Evolutionary conservation across 2,113 vertebrate species (phyloP).

Genomic region (Stigmatopora argus): DNA sequence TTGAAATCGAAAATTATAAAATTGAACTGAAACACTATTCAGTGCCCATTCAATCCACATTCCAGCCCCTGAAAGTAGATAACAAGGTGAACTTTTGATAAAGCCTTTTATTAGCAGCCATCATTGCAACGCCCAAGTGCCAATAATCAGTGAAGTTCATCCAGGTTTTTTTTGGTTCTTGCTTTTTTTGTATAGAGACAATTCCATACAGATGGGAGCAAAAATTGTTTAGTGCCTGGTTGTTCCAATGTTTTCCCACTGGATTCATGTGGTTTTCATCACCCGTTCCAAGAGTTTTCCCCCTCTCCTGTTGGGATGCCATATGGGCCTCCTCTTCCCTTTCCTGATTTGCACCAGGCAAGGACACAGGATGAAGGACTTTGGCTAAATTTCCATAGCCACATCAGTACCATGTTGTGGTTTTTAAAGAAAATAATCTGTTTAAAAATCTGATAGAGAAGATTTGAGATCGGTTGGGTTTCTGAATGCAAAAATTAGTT

Average conservation of each 20-base stretch:
- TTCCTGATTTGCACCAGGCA: conserved; percentile 2
- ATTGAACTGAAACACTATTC: too few species aligned
- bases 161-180: not conserved
- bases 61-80: not conserved
- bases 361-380: not conserved
- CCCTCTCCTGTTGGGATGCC: conserved; percentile 60
- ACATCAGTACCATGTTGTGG: not conserved
- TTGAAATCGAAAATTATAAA: too few species aligned
- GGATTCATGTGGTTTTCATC: conserved; percentile 8
- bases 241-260: conserved; percentile 11
- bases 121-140: not conserved
- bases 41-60: too few species aligned
- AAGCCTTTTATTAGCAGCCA: not conserved
- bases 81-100: not conserved
- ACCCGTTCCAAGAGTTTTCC: conserved; percentile 31
- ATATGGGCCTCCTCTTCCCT: conserved; percentile 59
- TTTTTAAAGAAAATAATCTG: too few species aligned
- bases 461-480: too few species aligned
- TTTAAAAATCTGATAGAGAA: too few species aligned
- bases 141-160: not conserved
- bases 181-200: not conserved
- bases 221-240: not conserved
- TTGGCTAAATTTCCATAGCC: not conserved
- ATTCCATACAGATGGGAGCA: not conserved
- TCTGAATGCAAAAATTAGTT: too few species aligned